phyloP scores from a whole-genome alignment of 2,113 vertebrate genomes.

The Chauna torquata region DNA sequence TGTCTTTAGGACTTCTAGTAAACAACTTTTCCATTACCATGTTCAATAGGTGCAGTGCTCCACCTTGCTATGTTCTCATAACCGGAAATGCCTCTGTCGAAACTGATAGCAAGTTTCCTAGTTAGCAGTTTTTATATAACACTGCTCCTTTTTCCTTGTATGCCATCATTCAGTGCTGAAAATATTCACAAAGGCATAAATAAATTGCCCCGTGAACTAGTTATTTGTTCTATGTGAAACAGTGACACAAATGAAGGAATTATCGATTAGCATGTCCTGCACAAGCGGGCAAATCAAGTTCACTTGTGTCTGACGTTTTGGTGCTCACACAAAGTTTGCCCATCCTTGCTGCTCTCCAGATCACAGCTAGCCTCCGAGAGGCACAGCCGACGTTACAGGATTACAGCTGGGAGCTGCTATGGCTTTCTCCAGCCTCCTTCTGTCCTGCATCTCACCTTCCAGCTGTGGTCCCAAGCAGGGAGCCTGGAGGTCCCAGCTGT shows the following conservation, averaged over 20 bases:
- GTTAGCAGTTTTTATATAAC: not conserved
- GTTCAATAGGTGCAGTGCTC: not conserved
- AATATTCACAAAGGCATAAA: not conserved
- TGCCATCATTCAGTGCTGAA: not conserved
- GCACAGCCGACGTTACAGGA: not conserved
- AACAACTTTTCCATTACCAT: not conserved
- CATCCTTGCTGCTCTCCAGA: not conserved
- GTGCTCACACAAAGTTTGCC: not conserved
- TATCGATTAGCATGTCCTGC: not conserved
- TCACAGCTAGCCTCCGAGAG: not conserved
- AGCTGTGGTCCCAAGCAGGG: no score
- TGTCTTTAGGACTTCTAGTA: not conserved
- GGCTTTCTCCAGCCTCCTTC: not conserved
- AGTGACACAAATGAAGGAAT: fast-evolving
- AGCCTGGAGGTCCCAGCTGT: not conserved
- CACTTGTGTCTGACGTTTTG: not conserved
- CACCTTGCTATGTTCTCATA: not conserved
- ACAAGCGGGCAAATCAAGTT: not conserved
- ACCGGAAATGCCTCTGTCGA: not conserved
- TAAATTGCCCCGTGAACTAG: no score
- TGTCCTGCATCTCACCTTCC: not conserved
- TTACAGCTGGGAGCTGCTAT: not conserved
- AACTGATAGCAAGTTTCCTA: slow-evolving; percentile 2
- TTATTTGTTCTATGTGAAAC: no score
- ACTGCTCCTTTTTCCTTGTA: not conserved